Base-by-base conservation (phyloP, 2,888 invertebrate genomes). In the Lamproptera curius region DNA sequence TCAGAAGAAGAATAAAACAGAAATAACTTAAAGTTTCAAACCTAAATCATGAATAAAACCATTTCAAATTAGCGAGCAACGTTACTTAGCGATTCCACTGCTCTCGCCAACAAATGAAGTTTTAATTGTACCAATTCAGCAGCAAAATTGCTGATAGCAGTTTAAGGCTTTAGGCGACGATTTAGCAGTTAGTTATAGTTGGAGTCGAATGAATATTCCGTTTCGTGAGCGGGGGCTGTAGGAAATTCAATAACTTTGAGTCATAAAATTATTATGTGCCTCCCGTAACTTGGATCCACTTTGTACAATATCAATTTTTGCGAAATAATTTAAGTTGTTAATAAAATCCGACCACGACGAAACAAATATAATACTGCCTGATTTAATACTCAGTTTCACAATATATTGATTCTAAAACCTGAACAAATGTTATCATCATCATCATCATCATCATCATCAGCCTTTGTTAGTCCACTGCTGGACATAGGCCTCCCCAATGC, bases 51-150 rank as follows among this genome's bases (percentile, higher is more conserved):
- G 5, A 42, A 51, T 42, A 50, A 46, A 50, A 45, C 11, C 16
- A 1, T 14, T 26, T 11, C n/a, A 15, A 38, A 33, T 17, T 5
- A 35, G n/a, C 3, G 1, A 16, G 20, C 35, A 39, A 16, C 35
- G 15, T 48, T 48, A 52, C 52, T 50, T 51, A 53, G 49, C 50
- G 43, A 54, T 48, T 51, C 50, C 50, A 43, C 48, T 34, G 36
- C 31, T 14, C 42, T 42, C 42, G 16, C 34, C 45, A 40, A 49
- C 53, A 49, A 45, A 38, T 43, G 43, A 54, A 54, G 53, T 56
- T 58, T 56, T 55, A 53, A 52, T 54, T 55, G 54, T 57, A 52
- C 58, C 57, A 55, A 59, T 61, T 58, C 47, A 46, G 54, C 46
- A 36, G 46, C 43, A 51, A 53, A 58, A 55, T 45, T 52, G 53